Evolutionary conservation across 2,113 vertebrate genomes (phyloP), one percentile per base, ranked within the genome.

Genomic region (Nymphicus hollandicus): DNA sequence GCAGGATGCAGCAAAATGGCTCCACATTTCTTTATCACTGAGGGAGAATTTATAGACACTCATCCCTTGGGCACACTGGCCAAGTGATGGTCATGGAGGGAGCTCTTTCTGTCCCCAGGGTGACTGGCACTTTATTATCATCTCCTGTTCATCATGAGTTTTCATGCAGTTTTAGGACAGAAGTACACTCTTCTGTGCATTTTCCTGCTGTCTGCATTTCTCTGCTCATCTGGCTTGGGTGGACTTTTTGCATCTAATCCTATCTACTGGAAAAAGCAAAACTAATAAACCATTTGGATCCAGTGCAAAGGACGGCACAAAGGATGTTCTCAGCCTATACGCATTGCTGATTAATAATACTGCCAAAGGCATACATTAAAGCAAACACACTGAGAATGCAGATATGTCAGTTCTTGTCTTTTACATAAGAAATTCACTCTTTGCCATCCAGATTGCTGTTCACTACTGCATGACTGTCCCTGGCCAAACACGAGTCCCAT

Each of bases 281-380:
- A 66, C 55, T 43, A 53, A 19, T 28, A 31, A 65, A 65, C 33
- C 29, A 6, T 25, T 83, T 79, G 65, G 50, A 81, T 81, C 16
- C 35, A 53, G 11, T 27, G 61, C 39, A 55, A 37, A 81, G 46
- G 53, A 53, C 4, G 3, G 52, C 39, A 43, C 0, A 0, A 66
- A 74, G 55, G 12, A 14, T 50, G 55, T 88, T 92, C 64, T 78
- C 76, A 93, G 72, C 31, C 68, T 0, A 0, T 79, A 27, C 0
- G 0, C 47, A 12, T 76, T 72, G 77, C 81, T 81, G 60, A 53
- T 41, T 73, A 63, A 71, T 60, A 10, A 1, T 31, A 50, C 20
- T 0, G 2, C 84, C 64, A 77, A 64, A 44, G 35, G 65, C 55
- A 28, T 27, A 4, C 43, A 52, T 35, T 71, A 27, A 81, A 94